A percentile compares a stretch with the other conserved stretches of the same genome.
phyloP scores from a whole-genome alignment of 2,113 vertebrate genomes.

The Mungos mungo region DNA sequence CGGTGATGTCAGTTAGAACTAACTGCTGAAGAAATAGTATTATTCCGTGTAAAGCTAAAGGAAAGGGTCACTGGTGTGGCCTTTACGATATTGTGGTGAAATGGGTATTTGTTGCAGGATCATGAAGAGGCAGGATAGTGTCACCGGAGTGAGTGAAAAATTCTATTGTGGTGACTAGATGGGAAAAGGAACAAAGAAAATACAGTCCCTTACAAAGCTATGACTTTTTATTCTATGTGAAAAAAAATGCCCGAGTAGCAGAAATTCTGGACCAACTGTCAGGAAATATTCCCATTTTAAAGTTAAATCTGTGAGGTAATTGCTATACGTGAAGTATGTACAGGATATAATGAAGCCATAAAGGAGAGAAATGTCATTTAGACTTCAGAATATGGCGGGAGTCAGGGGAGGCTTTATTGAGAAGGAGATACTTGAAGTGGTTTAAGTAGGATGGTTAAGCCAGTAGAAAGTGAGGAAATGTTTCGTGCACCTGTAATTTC shows the following conservation, averaged over 20 bases:
- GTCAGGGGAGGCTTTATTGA: background rate
- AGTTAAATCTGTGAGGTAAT: background rate
- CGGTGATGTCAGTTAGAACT: background rate
- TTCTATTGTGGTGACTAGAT: background rate
- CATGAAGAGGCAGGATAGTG: background rate
- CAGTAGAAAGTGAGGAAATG: background rate
- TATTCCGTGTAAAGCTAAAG: background rate
- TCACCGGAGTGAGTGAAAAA: background rate
- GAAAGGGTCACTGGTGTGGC: background rate
- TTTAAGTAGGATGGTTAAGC: background rate
- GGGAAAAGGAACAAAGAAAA: slow-evolving; percentile 5
- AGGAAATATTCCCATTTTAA: background rate
- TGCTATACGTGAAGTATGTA: background rate
- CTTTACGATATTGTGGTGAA: background rate
- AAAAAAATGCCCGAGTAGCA: background rate
- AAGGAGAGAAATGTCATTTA: background rate
- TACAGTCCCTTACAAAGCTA: background rate
- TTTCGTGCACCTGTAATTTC: background rate
- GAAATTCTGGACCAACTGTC: background rate
- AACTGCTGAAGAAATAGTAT: background rate
- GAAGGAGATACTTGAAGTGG: background rate
- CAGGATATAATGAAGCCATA: background rate
- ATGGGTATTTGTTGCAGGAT: background rate
- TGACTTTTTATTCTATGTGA: slow-evolving; percentile 35
- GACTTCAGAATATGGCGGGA: background rate